Conservation (phyloP, 2,888 invertebrate species). For the Rotaria sp. region DNA sequence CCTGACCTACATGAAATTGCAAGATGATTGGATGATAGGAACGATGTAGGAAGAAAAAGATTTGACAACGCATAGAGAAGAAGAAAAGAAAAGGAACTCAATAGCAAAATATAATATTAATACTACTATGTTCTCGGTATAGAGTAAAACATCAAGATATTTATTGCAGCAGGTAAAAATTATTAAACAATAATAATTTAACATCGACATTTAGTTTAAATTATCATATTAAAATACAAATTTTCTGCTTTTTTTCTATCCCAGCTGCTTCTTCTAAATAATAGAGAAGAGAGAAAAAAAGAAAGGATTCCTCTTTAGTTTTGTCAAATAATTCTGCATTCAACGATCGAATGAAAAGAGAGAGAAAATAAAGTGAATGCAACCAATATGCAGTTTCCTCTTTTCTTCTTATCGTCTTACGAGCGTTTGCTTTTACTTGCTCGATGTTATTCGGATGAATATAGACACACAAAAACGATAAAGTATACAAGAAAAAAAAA, state of each 20-base stretch:
- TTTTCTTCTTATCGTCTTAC: background rate
- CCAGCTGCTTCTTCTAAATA: too few species aligned
- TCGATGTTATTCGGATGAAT: background rate
- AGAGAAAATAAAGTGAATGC: background rate
- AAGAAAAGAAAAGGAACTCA: background rate
- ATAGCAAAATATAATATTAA: background rate
- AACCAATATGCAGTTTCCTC: background rate
- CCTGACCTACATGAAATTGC: constrained; percentile 29
- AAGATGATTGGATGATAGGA: background rate
- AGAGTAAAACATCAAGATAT: background rate
- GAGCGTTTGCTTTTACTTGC: background rate
- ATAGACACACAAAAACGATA: background rate
- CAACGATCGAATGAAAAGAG: background rate
- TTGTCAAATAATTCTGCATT: background rate
- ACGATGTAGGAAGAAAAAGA: constrained; percentile 18
- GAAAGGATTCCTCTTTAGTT: background rate
- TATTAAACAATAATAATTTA: too few species aligned
- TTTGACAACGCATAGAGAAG: background rate
- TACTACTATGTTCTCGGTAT: background rate
- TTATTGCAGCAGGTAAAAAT: background rate
- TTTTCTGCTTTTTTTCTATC: background rate
- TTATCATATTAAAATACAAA: background rate
- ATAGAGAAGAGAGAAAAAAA: background rate
- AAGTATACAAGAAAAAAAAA: background rate
- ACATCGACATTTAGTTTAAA: too few species aligned